Conservation (phyloP, 2,113 vertebrate genomes). For the Chascanopsetta lugubris region DNA sequence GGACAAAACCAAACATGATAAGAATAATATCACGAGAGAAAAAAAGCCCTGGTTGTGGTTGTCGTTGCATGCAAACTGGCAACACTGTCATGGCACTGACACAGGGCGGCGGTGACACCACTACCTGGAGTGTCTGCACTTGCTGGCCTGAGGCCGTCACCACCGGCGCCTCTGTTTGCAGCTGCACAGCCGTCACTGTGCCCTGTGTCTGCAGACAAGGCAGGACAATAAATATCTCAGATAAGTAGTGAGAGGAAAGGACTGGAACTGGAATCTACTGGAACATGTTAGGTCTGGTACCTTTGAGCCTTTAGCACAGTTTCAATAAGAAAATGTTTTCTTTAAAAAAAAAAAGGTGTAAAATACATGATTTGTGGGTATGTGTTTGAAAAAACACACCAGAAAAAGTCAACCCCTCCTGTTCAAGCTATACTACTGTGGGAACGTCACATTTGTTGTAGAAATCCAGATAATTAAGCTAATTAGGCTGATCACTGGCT, state of each 20-base stretch:
- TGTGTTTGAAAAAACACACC: too few relatives aligned
- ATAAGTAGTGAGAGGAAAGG: conserved; percentile 15
- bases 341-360: too few relatives aligned
- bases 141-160: conserved; percentile 98
- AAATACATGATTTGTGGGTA: too few relatives aligned
- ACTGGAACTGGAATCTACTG: conserved; percentile 16
- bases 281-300: not conserved
- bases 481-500: too few relatives aligned
- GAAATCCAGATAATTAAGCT: too few relatives aligned
- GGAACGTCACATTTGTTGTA: too few relatives aligned
- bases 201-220: conserved; percentile 94
- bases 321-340: too few relatives aligned
- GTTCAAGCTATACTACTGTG: too few relatives aligned
- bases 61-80: conserved; percentile 61
- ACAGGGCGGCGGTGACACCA: conserved; percentile 90
- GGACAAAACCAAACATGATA: conserved; percentile 57
- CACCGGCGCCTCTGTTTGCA: conserved; percentile 97
- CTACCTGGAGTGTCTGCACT: conserved; percentile 99
- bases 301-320: not conserved
- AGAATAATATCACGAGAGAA: not conserved
- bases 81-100: conserved; percentile 52
- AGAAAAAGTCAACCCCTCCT: too few relatives aligned
- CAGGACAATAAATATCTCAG: conserved; percentile 69
- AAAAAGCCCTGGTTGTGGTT: conserved; percentile 42
- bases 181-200: conserved; percentile 98